Base-by-base conservation (phyloP, 2,113 vertebrate species). In the Carassius carassius region DNA sequence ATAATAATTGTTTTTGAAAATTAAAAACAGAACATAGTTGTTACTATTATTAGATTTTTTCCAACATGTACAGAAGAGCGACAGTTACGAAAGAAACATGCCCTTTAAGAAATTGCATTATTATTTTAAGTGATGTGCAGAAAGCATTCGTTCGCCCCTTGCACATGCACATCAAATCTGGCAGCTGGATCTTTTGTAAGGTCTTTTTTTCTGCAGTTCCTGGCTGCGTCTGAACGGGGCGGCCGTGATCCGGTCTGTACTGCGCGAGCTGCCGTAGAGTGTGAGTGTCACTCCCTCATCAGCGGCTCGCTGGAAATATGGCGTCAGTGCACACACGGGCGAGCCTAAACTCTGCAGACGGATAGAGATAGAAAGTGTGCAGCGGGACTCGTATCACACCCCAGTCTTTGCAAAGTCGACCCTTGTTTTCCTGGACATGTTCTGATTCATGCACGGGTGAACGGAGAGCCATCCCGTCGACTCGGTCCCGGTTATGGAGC, bases 401-500 rank as follows among this genome's bases (percentile, higher is more conserved):
- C 63, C 44, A 75, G 67, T 78, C 83, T 78, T 89, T 94, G 94
- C 93, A 94, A 86, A 89, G 63, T 91, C 89, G 88, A 63, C 41
- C 60, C 78, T 67, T 87, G 5, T 84, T 85, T 29, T 70, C 41
- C 7, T 35, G 80, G 91, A 90, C 91, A 95, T 95, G 94, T 83
- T 92, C 84, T 86, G 88, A 86, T 56, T 83, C 88, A 92, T 95
- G 95, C 95, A 94, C 88, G 81, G 77, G 78, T 91, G 91, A 89
- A 58, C 25, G 72, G 89, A 86, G 83, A 78, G 88, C 83, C 82
- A 78, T 87, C 90, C 85, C 35, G 62, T 75, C n/a, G 69, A 78
- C 23, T 89, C 78, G 88, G 89, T 89, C 89, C 88, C 90, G 80
- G 67, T 87, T 86, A 95, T 95, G 95, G 95, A 95, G 90, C 93